Base-by-base conservation (phyloP, 1,140 invertebrate genomes). In the Gonioctena quinquepunctata region DNA sequence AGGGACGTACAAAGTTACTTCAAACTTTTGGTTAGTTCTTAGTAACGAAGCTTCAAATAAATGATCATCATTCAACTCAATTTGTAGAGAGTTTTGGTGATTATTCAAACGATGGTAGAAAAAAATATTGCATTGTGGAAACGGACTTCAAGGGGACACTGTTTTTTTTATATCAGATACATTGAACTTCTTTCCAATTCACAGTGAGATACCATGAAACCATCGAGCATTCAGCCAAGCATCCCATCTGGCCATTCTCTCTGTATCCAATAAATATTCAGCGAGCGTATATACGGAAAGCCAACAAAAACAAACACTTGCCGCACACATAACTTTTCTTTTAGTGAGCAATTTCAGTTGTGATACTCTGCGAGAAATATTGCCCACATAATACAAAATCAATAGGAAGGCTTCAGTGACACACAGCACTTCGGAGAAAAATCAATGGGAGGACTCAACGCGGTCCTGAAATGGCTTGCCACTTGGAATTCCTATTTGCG, bases 321-420 rank as follows among this genome's bases (percentile, higher is more conserved):
- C 33, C 33, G 16, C 33, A 42, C 33, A n/a, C 13, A 42, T 42
- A 42, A 42, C 33, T 42, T 42, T 42, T 42, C 33, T 42, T 42
- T 42, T 42, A 42, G 11, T 42, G 33, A 13, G 16, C 16, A n/a
- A 42, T 42, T 8, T 4, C 54, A 57, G 21, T 57, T 57, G 21
- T 18, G 21, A 57, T 21, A 22, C 5, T 57, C 21, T 16, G 11
- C 25, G 54, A 23, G 54, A 57, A 25, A 22, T 57, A 57, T 57
- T 57, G 22, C 54, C 21, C 54, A 21, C 33, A 13, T 57, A n/a
- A 57, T 25, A 57, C 25, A 57, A 22, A 57, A 57, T 57, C 54
- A 57, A 57, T 57, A 21, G 54, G 54, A 25, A 57, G 13, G 54
- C 54, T 11, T 25, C 2, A 57, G 54, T 57, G 22, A 25, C 54